Evolutionary conservation across 1,140 invertebrate genomes (phyloP), one percentile per base, ranked within the genome.

Genomic region (Geopemphigus sp.): DNA sequence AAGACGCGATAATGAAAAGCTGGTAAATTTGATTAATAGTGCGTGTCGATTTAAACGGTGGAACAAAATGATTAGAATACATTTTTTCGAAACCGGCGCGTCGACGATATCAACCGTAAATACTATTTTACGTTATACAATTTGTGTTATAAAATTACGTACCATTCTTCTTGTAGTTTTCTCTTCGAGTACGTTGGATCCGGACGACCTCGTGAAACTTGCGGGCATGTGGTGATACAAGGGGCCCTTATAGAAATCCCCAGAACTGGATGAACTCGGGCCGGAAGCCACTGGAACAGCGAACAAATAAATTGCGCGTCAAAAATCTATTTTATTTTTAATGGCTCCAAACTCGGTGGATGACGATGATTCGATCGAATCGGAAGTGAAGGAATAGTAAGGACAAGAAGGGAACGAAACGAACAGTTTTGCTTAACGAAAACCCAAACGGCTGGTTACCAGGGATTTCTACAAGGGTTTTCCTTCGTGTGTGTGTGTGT

Each of bases 221-320:
- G 84, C 81, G 83, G 83, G 83, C 83, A 85, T 83, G 26, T 81
- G 82, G 80, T 83, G 83, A 81, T 73, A 83, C 70, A 83, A 81
- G 84, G 85, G 84, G 84, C 89, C 89, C 90, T 93, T 93, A 92
- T 90, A 92, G 91, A 90, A 90, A 90, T 93, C 91, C 89, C 88
- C 89, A 88, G 90, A 88, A 87, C 89, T 89, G 84, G 88, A 87
- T 85, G 72, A 76, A 26, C 90, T 89, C 89, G 91, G 81, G 32
- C 24, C 59, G 73, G 81, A 78, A 53, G 81, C 92, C 91, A 93
- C 92, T 93, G 91, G 6, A 73, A 81, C 26, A 76, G 72, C 22
- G 61, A 68, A 61, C 14, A 45, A 68, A 56, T 32, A 80, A 54
- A 80, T n/a, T 32, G 59, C 22, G 14, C 24, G 39, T 26, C 10